phyloP scores from a whole-genome alignment of 2,888 invertebrate genomes.

The Isotomurus palustris region DNA sequence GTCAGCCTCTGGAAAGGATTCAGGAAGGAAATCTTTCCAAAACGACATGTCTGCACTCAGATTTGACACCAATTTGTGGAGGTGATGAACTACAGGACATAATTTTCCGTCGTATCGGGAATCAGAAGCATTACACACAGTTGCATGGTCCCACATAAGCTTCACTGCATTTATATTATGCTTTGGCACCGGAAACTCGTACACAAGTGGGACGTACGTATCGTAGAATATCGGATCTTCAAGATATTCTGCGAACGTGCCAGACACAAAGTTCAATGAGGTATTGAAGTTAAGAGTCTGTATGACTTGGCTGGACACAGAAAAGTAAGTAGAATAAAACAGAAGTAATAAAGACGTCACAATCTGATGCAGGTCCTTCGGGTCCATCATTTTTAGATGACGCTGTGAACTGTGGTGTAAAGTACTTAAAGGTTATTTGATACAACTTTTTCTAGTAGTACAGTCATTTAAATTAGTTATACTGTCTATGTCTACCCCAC shows the following conservation, averaged over 20 bases:
- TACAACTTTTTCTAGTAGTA: too few relatives aligned
- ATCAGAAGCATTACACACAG: constrained; percentile 16
- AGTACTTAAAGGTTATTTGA: too few relatives aligned
- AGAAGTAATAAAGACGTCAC: too few relatives aligned
- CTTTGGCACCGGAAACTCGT: constrained; percentile 29
- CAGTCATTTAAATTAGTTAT: too few relatives aligned
- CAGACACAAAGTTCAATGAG: constrained; percentile 24
- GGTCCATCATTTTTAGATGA: too few relatives aligned
- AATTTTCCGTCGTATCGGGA: constrained; percentile 26
- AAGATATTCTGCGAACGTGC: constrained; percentile 28
- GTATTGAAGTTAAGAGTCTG: constrained; percentile 1
- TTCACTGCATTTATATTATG: constrained; percentile 30
- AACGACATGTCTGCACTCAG: constrained; percentile 33
- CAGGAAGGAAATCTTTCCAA: constrained; percentile 28
- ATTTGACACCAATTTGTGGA: constrained; percentile 31
- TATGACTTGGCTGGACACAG: too few relatives aligned
- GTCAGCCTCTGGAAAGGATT: background rate
- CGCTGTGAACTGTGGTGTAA: too few relatives aligned
- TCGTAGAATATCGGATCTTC: constrained; percentile 35
- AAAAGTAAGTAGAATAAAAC: too few relatives aligned
- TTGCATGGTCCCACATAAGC: constrained; percentile 24
- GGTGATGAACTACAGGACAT: constrained; percentile 34
- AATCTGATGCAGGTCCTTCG: too few relatives aligned
- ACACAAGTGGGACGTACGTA: constrained; percentile 29
- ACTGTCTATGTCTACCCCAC: too few relatives aligned